Evolutionary conservation across 1,140 invertebrate species (phyloP).

Genomic region (Drosophila sproati): DNA sequence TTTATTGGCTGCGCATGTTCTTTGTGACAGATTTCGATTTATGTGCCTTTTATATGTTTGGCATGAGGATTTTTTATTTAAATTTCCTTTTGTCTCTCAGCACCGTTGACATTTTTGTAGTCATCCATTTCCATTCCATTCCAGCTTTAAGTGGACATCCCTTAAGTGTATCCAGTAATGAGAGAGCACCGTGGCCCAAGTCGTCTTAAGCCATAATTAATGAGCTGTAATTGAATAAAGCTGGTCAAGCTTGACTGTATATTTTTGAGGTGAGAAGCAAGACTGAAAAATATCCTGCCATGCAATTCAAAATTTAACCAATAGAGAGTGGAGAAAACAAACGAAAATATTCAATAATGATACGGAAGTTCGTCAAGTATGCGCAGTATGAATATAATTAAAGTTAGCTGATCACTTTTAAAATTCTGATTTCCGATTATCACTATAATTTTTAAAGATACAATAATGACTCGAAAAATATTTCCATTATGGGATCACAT

Average conservation of each 20-base stretch:
- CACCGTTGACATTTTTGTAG: conserved; percentile 34
- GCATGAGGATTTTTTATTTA: conserved; percentile 67
- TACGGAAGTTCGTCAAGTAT: too few relatives aligned
- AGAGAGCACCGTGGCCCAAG: conserved; percentile 24
- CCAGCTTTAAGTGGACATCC: conserved; percentile 36
- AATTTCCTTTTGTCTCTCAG: conserved; percentile 64
- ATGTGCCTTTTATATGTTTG: conserved; percentile 73
- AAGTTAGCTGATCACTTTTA: neutral
- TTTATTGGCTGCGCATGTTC: conserved; percentile 83
- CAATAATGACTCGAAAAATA: too few relatives aligned
- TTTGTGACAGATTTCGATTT: conserved; percentile 83
- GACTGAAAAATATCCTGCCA: neutral
- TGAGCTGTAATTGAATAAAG: conserved; percentile 37
- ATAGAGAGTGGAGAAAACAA: neutral
- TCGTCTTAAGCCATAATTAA: conserved; percentile 34
- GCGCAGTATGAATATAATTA: too few relatives aligned
- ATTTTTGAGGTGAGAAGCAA: neutral
- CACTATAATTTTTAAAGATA: too few relatives aligned
- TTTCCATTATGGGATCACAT: too few relatives aligned
- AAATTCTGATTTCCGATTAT: neutral
- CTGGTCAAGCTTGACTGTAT: conserved; percentile 1
- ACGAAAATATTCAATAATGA: neutral
- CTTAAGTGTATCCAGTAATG: conserved; percentile 45
- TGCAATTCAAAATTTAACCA: neutral
- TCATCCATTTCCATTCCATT: neutral